Evolutionary conservation across 2,888 invertebrate genomes (phyloP), one percentile per base, ranked within the genome.

Genomic region (Tetragnatha montana): DNA sequence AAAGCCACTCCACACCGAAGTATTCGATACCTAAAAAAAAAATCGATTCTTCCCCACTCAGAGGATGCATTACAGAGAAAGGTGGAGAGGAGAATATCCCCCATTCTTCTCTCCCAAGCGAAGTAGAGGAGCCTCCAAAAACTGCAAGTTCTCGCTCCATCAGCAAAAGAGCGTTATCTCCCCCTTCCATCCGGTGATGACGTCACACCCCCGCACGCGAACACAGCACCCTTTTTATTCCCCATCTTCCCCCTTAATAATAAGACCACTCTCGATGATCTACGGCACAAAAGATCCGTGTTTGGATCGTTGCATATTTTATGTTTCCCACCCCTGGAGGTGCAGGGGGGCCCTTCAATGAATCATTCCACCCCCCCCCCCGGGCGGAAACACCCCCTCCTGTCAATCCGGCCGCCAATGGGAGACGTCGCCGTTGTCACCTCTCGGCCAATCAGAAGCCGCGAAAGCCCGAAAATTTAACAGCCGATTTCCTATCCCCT

Each of bases 341-440:
- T 83, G 82, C 50, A 7, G 51, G 60, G 51, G 74, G 21, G 60
- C 73, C 71, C 79, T 51, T 51, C 81, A 75, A 73, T 88, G 88
- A 88, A 88, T 88, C 88, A 88, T 88, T 82, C 82, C 76, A 79
- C 22, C 79, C 85, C 74, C 69, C 19, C 83, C 68, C 50, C 78
- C n/a, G n/a, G 82, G 49, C n/a, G 17, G 10, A 17, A n/a, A 12
- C 73, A n/a, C 73, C 69, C 35, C 81, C 75, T 70, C 71, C 81
- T 89, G 89, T 85, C 89, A 89, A 85, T 89, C 89, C 80, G 71
- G 89, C 89, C 89, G 89, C 89, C 89, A 89, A 89, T 85, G 78
- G 89, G 76, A 89, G 85, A 76, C 85, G 85, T 75, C 78, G 68
- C 89, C 81, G 81, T 89, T 85, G 89, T 89, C 85, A 85, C 89